Conservation (phyloP, 2,797 vertebrate genomes). For the Babyrousa celebensis region DNA sequence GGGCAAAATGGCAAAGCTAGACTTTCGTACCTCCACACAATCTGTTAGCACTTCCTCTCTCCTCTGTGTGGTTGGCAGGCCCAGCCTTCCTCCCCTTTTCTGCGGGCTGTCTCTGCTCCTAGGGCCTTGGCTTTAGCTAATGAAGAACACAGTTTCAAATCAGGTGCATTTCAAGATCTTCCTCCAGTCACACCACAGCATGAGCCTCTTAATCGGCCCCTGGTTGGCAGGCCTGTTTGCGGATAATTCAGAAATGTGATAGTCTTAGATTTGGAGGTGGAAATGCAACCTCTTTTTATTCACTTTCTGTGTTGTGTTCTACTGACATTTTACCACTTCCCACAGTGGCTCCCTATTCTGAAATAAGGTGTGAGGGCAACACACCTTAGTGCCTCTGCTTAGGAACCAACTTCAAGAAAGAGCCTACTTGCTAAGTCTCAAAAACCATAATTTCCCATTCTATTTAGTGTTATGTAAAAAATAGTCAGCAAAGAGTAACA, state of each 20-base stretch:
- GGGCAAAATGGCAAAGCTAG: not conserved
- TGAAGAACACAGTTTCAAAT: not conserved
- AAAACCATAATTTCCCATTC: not conserved
- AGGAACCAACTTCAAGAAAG: not conserved
- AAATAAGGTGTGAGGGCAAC: not conserved
- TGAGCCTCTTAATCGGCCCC: not conserved
- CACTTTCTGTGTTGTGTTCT: not conserved
- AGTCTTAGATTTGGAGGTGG: not conserved
- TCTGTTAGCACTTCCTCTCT: not conserved
- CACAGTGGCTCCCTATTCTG: not conserved
- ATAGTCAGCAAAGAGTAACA: not conserved
- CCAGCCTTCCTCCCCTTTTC: not conserved
- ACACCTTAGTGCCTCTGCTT: not conserved
- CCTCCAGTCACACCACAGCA: not conserved
- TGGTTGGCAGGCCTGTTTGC: not conserved
- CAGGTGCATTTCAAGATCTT: not conserved
- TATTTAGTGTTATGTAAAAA: not conserved
- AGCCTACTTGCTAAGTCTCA: not conserved
- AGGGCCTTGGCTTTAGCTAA: not conserved
- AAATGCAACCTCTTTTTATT: not conserved
- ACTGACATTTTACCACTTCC: not conserved
- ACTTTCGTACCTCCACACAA: not conserved
- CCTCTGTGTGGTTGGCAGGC: not conserved
- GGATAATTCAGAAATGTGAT: not conserved
- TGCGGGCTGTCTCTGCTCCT: not conserved